Evolutionary conservation across 2,797 vertebrate species (phyloP).

Genomic region (Ammospiza maritima): DNA sequence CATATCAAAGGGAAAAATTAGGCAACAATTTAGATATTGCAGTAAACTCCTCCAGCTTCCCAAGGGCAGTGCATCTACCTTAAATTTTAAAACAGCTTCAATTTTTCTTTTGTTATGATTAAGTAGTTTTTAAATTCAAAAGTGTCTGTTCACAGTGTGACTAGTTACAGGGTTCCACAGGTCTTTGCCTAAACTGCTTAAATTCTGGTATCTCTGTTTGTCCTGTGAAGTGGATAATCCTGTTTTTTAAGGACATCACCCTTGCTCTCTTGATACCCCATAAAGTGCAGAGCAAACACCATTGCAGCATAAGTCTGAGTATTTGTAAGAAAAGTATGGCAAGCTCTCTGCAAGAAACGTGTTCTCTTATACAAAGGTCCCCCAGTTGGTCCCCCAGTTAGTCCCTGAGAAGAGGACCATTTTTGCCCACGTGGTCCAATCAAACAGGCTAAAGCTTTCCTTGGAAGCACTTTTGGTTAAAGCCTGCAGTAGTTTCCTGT

Average conservation of each 20-base stretch:
- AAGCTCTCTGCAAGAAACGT: neutral
- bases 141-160: neutral
- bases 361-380: neutral
- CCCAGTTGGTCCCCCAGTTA: neutral
- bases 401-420: neutral
- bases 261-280: conserved; percentile 3
- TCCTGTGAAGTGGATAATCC: neutral
- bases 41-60: neutral
- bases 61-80: neutral
- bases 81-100: neutral
- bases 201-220: conserved; percentile 12
- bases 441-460: neutral
- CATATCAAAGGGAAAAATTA: neutral
- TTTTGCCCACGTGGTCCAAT: neutral
- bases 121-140: neutral
- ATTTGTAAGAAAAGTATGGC: neutral
- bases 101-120: neutral
- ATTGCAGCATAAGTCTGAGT: neutral
- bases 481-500: neutral
- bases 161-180: neutral
- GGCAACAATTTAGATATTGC: neutral
- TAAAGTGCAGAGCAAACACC: neutral
- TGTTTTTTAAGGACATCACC: conserved; percentile 21
- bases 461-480: neutral
- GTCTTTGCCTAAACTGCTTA: neutral